Evolutionary conservation across 2,113 vertebrate genomes (phyloP), one percentile per base, ranked within the genome.

Genomic region (Crotalus tigris): DNA sequence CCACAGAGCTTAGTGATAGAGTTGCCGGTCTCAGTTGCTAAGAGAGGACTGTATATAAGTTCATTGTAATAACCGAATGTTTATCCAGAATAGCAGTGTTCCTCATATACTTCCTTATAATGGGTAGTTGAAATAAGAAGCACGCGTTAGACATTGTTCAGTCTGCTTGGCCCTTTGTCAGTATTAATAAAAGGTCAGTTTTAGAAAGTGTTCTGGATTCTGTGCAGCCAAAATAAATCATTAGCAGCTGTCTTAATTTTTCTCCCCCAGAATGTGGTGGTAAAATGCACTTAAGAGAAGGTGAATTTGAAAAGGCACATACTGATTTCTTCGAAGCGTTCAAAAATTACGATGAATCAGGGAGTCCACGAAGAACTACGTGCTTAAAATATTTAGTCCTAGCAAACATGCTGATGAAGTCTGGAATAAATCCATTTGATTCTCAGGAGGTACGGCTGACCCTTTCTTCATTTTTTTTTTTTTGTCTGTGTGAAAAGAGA

Each of bases 391-490:
- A 99, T 97, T 97, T 99, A 98, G 99, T 99, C 94, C 97, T 99
- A 96, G 99, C 99, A 96, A 99, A 99, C 97, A 99, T 99, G 99
- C 98, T 99, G 81, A 99, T 99, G 99, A 99, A 99, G 97, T 99
- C 99, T 19, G 99, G 99, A 97, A 99, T 99, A 97, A 99, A 99
- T 97, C 99, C 99, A 3, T 99, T 99, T 97, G 99, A 99, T 97
- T 99, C 99, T 94, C 99, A 99, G 97, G 99, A 99, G 99, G 99
- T 99, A 98, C 81, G 57, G 29, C 69, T 86, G n/a, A 69, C 69
- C 19, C 23, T 94, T 49, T 17, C 44, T 75, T 90, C 24, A 39
- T 46, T 11, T 39, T 39, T 39, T 11, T 39, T 39, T 39, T 89
- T 53, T n/a, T 29, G 29, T 69, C 29, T 69, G 29, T 92, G 8